A percentile compares a stretch with the other conserved stretches of the same genome.
phyloP scores from a whole-genome alignment of 2,113 vertebrate species.

The Urocolius indicus region DNA sequence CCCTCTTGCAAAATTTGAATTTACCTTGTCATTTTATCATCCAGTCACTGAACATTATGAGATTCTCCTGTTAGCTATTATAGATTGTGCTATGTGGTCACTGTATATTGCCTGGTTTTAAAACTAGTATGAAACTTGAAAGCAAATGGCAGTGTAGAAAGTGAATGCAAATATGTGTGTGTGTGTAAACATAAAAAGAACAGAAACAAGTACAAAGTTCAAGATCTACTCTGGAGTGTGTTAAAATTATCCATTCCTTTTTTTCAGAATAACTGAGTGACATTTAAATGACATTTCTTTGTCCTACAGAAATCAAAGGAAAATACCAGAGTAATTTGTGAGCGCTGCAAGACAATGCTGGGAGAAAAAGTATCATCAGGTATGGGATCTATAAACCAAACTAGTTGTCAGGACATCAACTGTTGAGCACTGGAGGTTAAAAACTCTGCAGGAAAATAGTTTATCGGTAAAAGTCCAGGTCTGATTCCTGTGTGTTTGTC shows the following conservation, averaged over 20 bases:
- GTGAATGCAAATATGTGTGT: not conserved
- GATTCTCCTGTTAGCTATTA: not conserved
- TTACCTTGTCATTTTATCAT: not conserved
- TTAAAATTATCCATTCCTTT: constrained; percentile 64
- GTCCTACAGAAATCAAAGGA: constrained; percentile 84
- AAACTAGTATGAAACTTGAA: not conserved
- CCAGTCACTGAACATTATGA: not conserved
- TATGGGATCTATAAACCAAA: constrained; percentile 67
- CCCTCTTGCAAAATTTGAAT: not conserved
- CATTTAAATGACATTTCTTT: constrained; percentile 78
- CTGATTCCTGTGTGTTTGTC: not conserved
- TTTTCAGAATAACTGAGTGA: constrained; percentile 68
- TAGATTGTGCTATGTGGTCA: not conserved
- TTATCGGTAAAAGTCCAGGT: not conserved
- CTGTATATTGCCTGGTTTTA: not conserved
- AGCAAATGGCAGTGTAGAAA: not conserved
- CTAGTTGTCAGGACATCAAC: not conserved
- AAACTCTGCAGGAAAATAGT: not conserved
- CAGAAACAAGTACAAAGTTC: constrained; percentile 67
- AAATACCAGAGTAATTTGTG: constrained; percentile 84
- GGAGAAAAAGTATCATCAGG: constrained; percentile 89
- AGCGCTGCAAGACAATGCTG: constrained; percentile 85
- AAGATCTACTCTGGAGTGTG: not conserved
- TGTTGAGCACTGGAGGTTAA: not conserved
- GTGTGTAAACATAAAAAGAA: constrained; percentile 25